Evolutionary conservation across 92 coral and sea anemone species (phyloP).

Genomic region (Blastomussa wellsi): DNA sequence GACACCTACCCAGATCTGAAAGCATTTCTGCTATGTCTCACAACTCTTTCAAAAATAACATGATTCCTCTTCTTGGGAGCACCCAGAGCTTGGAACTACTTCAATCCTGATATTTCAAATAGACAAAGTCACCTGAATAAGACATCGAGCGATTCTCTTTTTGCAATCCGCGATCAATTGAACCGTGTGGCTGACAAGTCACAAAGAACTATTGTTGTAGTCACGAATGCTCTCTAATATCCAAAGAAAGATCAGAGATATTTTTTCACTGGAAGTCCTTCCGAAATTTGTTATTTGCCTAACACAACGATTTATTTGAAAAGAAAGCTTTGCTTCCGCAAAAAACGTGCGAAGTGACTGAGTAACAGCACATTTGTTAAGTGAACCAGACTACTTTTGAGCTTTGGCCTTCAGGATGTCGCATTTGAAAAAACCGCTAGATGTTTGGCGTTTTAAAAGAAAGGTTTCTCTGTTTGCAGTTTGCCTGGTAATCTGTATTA

Average conservation of each 20-base stretch:
- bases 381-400: background rate
- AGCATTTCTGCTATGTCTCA: background rate
- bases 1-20: background rate
- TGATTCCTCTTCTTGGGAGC: background rate
- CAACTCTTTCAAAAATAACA: background rate
- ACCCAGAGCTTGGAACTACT: background rate
- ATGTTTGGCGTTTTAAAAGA: background rate
- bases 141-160: no score
- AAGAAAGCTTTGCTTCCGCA: background rate
- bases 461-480: background rate
- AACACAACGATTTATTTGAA: background rate
- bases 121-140: background rate
- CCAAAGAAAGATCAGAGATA: no score
- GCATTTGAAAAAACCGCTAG: background rate
- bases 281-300: background rate
- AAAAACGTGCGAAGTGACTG: background rate
- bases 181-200: background rate
- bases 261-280: background rate
- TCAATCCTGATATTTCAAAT: background rate
- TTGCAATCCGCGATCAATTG: background rate
- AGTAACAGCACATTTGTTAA: background rate
- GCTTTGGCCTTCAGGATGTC: background rate
- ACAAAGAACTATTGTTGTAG: slow-evolving; percentile 35
- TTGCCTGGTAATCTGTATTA: background rate
- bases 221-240: slow-evolving; percentile 4